Evolutionary conservation across 2,797 vertebrate species (phyloP), one percentile per base, ranked within the genome.

Genomic region (Uromys caudimaculatus): DNA sequence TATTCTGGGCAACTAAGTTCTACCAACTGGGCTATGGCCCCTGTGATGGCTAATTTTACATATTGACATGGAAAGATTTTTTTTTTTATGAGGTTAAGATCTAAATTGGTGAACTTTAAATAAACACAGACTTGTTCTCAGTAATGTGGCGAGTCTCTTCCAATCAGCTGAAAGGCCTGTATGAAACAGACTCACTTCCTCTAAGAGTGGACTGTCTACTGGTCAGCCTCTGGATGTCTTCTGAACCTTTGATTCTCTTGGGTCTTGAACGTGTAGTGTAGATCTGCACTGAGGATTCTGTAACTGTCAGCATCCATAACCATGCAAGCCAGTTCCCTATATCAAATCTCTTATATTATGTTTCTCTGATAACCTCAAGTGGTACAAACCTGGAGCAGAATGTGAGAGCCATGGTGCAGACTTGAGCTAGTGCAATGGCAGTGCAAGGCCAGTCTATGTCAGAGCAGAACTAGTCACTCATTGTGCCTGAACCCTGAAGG

Each of bases 341-440:
- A 56, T 41, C 52, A 88, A 29, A 88, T 21, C 2, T 56, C n/a
- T 56, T 82, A 35, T 23, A 38, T 64, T 83, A 14, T 16, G 44
- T 89, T 90, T 93, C 52, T 93, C 73, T 81, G 56, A 67, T 69
- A 89, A 52, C 11, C 38, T 10, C 88, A 71, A 82, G 27, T 44
- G 52, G 71, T 91, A n/a, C 9, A 67, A 21, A 91, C n/a, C 44
- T 76, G 60, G 50, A 50, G 44, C 69, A 71, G 78, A 54, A 62
- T 7, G 81, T 77, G 87, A 90, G 73, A 62, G 27, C 62, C 75
- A 38, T 76, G 17, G 75, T 32, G 17, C 50, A 71, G 76, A 17
- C 13, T 50, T 69, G n/a, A 60, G 67, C 14, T 23, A 56, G 76
- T 3, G 11, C 32, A 16, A 50, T 47, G 62, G 29, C 71, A 6